A percentile compares a stretch with the other conserved stretches of the same genome.
These are phyloP conservation scores for Fregata magnificens DNA, from an alignment of 2,113 vertebrate genomes.

Conservation along the genomic window DNA sequence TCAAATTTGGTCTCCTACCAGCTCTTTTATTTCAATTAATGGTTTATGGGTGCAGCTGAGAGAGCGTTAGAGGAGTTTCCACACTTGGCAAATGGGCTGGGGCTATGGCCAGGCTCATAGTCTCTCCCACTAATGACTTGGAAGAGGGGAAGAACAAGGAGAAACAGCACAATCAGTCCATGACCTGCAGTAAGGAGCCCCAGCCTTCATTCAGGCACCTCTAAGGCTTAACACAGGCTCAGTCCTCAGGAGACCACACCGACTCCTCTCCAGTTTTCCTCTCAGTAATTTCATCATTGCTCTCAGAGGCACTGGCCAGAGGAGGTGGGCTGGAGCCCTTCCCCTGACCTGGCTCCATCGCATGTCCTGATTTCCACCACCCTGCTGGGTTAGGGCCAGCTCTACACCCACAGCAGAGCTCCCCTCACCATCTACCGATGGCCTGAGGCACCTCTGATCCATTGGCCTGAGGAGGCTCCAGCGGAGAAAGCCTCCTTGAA, in stretches of 20 bases:
- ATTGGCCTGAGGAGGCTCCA: neutral
- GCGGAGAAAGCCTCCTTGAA: neutral
- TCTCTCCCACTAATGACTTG: neutral
- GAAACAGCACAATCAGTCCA: neutral
- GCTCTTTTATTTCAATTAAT: neutral
- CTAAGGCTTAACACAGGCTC: neutral
- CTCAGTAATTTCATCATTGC: neutral
- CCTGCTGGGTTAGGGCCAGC: neutral
- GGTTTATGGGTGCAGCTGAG: neutral
- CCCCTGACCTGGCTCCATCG: neutral
- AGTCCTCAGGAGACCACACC: neutral
- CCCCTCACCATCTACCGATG: neutral
- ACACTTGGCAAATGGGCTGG: neutral
- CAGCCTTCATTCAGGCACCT: neutral
- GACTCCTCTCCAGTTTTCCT: neutral
- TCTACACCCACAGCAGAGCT: neutral
- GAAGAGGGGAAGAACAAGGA: neutral
- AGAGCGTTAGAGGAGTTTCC: neutral
- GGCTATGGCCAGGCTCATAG: neutral
- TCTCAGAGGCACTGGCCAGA: neutral
- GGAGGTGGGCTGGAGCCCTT: neutral
- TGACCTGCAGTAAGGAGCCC: neutral
- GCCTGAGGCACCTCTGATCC: neutral
- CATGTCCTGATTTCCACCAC: neutral
- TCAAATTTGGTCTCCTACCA: neutral